Evolutionary conservation across 2,797 vertebrate species (phyloP).

Genomic region (Oophaga sylvatica): DNA sequence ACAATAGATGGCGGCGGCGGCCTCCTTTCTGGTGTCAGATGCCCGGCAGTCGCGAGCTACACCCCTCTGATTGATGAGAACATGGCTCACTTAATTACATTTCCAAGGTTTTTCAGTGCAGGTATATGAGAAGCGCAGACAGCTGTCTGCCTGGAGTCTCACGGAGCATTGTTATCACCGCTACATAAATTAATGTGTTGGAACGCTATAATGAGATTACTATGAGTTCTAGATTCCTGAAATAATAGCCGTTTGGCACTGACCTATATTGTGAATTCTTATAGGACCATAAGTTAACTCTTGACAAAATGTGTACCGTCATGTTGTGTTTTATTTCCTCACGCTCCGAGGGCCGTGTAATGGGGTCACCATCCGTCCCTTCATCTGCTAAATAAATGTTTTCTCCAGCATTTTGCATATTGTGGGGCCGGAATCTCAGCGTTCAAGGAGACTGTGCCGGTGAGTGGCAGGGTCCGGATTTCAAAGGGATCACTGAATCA

Average conservation of each 20-base stretch:
- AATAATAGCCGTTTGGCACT: conserved; percentile 36
- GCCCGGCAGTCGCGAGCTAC: not conserved
- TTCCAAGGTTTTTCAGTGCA: conserved; percentile 22
- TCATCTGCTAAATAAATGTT: conserved; percentile 13
- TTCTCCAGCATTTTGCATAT: conserved; percentile 5
- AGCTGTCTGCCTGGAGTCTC: conserved; percentile 48
- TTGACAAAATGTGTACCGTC: not conserved
- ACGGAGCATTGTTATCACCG: conserved; percentile 42
- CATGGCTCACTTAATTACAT: conserved; percentile 36
- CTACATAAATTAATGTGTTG: conserved; percentile 37
- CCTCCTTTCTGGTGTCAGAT: not conserved
- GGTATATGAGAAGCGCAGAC: conserved; percentile 35
- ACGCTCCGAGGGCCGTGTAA: not conserved
- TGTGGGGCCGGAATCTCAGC: conserved; percentile 33
- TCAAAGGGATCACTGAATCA: conserved; percentile 92
- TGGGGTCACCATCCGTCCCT: not conserved
- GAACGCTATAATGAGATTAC: conserved; percentile 30
- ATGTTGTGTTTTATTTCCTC: conserved; percentile 10
- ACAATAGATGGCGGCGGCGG: not conserved
- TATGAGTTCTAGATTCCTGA: conserved; percentile 8
- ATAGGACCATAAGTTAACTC: conserved; percentile 24
- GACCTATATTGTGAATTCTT: conserved; percentile 33
- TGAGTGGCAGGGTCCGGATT: conserved; percentile 72
- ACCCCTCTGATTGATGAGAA: conserved; percentile 16
- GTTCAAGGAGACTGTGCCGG: conserved; percentile 75